A percentile compares a stretch with the other conserved stretches of the same genome.
phyloP scores from a whole-genome alignment of 2,113 vertebrate genomes.

The Vidua chalybeata region DNA sequence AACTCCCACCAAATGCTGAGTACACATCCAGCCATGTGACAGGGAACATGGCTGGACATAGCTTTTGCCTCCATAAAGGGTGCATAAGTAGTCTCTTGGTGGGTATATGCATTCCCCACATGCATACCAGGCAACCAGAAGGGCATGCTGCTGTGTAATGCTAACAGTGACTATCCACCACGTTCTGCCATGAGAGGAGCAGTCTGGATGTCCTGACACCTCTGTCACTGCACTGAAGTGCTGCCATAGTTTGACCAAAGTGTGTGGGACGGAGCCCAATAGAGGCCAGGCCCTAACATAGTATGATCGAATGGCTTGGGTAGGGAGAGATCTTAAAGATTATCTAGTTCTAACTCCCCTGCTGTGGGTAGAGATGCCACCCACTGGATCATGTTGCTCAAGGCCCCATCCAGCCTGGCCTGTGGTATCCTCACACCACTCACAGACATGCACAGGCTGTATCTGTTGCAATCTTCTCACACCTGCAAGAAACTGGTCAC shows the following conservation, averaged over 20 bases:
- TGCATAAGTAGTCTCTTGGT: too few relatives aligned
- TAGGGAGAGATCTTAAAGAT: neutral
- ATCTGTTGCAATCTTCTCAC: neutral
- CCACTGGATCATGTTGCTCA: neutral
- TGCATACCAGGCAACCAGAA: rapidly evolving
- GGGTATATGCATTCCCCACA: too few relatives aligned
- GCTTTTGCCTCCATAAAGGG: neutral
- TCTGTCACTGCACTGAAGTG: neutral
- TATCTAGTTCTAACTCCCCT: neutral
- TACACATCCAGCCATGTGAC: rapidly evolving
- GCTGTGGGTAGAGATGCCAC: neutral
- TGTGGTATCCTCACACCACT: neutral
- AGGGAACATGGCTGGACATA: neutral
- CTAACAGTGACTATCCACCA: neutral
- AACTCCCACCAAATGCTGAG: neutral
- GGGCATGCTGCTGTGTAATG: rapidly evolving
- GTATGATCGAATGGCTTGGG: neutral
- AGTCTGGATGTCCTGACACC: neutral
- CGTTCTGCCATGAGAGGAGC: neutral
- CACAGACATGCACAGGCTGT: neutral
- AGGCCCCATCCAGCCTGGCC: neutral
- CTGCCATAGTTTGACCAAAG: neutral
- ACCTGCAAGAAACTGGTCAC: neutral
- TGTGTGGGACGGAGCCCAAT: neutral
- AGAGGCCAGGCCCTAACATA: neutral